These are phyloP conservation scores for Alexandromys fortis DNA, from an alignment of 2,113 vertebrate species.

Conservation along the genomic window DNA sequence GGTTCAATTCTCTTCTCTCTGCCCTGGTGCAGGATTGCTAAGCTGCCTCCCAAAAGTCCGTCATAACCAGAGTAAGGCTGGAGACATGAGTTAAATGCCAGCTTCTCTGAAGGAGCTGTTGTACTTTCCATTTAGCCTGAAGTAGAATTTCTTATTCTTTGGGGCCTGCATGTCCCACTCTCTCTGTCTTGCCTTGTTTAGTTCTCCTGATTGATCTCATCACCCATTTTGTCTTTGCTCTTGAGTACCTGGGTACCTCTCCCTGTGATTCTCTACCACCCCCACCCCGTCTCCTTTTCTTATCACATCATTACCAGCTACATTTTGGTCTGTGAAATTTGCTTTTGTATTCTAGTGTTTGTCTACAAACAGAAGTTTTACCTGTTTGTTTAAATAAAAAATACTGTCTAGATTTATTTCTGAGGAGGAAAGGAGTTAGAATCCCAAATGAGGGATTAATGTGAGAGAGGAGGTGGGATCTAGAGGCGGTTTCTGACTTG, in stretches of 20 bases:
- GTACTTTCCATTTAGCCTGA: rapidly evolving
- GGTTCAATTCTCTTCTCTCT: background rate
- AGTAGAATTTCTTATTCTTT: background rate
- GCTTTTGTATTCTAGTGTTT: background rate
- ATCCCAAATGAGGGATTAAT: too few relatives aligned
- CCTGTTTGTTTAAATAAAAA: background rate
- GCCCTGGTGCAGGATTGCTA: background rate
- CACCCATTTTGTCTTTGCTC: background rate
- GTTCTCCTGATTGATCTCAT: background rate
- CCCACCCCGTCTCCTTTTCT: background rate
- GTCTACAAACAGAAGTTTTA: background rate
- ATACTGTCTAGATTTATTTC: background rate
- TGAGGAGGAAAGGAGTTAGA: background rate
- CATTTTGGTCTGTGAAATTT: background rate
- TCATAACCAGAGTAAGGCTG: background rate
- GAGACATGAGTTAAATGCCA: background rate
- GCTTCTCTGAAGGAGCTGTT: background rate
- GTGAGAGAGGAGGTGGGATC: background rate
- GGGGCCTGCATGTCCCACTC: background rate
- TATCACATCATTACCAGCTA: background rate
- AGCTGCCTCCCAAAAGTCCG: background rate
- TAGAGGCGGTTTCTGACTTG: background rate
- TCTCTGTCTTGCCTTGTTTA: background rate
- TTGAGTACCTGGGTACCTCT: background rate
- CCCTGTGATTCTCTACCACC: background rate